Evolutionary conservation across 2,113 vertebrate genomes (phyloP), one percentile per base, ranked within the genome.

Genomic region (Chitala chitala): DNA sequence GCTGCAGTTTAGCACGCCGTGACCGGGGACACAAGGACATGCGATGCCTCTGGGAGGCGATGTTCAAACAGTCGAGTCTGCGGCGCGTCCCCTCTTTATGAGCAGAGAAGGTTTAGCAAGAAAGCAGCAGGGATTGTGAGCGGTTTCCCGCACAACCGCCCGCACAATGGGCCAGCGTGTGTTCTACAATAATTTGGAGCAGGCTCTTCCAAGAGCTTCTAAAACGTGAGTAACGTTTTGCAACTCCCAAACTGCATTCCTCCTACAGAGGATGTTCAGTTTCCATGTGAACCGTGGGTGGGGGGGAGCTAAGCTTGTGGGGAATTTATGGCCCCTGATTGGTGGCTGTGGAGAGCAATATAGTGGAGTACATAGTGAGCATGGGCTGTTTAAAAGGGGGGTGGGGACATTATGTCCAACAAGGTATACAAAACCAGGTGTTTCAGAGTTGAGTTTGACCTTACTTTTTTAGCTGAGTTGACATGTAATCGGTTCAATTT

Each of bases 121-220:
- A n/a, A 20, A 59, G 38, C 10, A 1, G 42, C 3, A 40, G 24
- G 54, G 46, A 71, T 77, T 83, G 73, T 74, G 53, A 73, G 56
- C 29, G 64, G 74, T 73, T 29, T 65, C 48, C 61, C 68, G 63
- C 75, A 64, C 40, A 63, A 71, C 68, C 5, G 22, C 71, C 59
- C 72, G 46, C 61, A 71, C 78, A 76, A 81, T 65, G 59, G n/a
- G 31, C 68, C 79, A 31, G 53, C 69, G 44, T 79, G 69, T 44
- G 24, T 71, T 74, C 42, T 40, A 74, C 50, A 74, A 76, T 85
- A 86, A 86, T 75, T 79, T 56, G 77, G 86, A 87, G 72, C 78
- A 85, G 80, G 79, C 74, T 58, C 36, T 54, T 77, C 66, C 75
- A 76, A 72, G 70, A 73, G 69, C 46, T 59, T 46, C 75, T 26